Percentiles rank a stretch among this genome's conserved stretches.
Conservation (phyloP, 2,797 vertebrate species). For the Chanos chanos region DNA sequence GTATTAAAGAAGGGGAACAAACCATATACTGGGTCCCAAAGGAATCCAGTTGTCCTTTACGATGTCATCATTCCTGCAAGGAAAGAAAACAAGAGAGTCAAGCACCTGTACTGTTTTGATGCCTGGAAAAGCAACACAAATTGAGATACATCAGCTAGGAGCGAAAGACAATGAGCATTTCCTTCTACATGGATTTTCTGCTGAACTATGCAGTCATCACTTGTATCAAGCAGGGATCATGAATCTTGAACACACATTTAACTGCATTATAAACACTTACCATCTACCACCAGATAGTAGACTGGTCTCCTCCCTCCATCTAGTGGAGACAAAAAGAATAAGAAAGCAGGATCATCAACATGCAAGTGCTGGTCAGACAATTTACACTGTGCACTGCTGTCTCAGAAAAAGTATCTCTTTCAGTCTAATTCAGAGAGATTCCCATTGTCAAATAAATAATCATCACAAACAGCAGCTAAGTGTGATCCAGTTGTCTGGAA, state of each 20-base stretch:
- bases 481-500: accelerated
- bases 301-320: too few relatives aligned
- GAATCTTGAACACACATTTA: conserved; percentile 9
- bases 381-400: too few relatives aligned
- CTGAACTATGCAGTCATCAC: conserved; percentile 76
- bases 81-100: neutral
- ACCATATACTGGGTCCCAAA: too few relatives aligned
- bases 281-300: accelerated
- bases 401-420: conserved; percentile 79
- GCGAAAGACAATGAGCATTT: conserved; percentile 64
- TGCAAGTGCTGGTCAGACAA: too few relatives aligned
- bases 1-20: too few relatives aligned
- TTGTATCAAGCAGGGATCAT: conserved; percentile 3
- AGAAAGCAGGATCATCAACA: accelerated
- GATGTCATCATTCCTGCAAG: neutral
- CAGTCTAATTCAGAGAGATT: conserved; percentile 95
- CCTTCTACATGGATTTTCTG: conserved; percentile 57
- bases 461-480: conserved; percentile 80
- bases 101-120: neutral
- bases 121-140: neutral
- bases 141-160: conserved; percentile 63
- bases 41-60: too few relatives aligned
- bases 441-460: conserved; percentile 80
- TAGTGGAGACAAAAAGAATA: accelerated
- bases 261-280: neutral